Conservation (phyloP, 2,888 invertebrate genomes). For the Sminthurinus aureus region DNA sequence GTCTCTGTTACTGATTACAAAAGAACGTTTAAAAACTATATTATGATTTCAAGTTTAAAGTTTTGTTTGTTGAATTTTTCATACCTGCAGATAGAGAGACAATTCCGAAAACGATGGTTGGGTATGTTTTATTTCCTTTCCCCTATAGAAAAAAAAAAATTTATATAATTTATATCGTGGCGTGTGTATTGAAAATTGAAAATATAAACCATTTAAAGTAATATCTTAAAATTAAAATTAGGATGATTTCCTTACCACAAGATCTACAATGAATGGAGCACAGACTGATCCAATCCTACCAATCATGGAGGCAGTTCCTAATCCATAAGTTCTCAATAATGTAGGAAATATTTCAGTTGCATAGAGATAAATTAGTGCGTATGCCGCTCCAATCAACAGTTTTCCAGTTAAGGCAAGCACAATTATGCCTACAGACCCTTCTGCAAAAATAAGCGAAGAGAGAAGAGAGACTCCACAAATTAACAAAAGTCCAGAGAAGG, state of each 20-base stretch:
- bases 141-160: conserved; percentile 34
- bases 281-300: conserved; percentile 54
- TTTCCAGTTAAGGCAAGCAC: conserved; percentile 55
- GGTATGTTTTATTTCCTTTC: conserved; percentile 44
- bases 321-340: conserved; percentile 56
- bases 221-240: too few species aligned
- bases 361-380: conserved; percentile 57
- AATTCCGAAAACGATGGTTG: conserved; percentile 52
- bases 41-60: too few species aligned
- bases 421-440: conserved; percentile 50
- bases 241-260: too few species aligned
- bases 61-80: too few species aligned
- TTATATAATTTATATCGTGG: too few species aligned
- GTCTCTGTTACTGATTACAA: too few species aligned
- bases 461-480: conserved; percentile 52
- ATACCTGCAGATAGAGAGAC: conserved; percentile 47
- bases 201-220: too few species aligned
- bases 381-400: conserved; percentile 57
- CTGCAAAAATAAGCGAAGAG: conserved; percentile 49
- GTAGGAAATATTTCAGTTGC: conserved; percentile 59
- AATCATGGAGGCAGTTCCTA: conserved; percentile 57
- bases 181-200: too few species aligned
- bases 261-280: too few species aligned
- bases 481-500: conserved; percentile 55
- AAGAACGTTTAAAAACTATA: too few species aligned